Evolutionary conservation across 2,113 vertebrate species (phyloP).

Genomic region (Apaloderma vittatum): DNA sequence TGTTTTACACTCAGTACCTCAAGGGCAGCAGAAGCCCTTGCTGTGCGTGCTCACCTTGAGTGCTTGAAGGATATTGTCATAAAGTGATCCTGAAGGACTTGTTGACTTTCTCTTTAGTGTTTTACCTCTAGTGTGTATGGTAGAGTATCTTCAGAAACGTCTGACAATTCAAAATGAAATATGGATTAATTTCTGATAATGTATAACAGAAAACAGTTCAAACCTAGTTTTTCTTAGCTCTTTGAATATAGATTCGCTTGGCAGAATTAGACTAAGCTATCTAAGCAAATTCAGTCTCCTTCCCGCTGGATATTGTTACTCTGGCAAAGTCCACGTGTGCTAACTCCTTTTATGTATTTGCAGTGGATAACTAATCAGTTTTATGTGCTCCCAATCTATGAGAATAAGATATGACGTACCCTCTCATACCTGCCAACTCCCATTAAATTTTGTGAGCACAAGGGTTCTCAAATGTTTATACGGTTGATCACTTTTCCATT

Average conservation of each 20-base stretch:
- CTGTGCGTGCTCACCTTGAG: neutral
- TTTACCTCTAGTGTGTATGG: neutral
- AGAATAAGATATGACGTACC: neutral
- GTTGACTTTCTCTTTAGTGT: neutral
- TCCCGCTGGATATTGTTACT: neutral
- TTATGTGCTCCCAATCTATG: neutral
- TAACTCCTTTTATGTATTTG: neutral
- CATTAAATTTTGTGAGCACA: neutral
- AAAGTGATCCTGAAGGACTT: neutral
- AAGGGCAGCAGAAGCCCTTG: neutral
- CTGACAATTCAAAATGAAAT: neutral
- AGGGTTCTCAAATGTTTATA: neutral
- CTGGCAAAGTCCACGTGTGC: neutral
- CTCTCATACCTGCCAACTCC: neutral
- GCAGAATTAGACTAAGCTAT: neutral
- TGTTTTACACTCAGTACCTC: neutral
- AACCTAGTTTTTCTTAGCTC: neutral
- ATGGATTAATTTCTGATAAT: neutral
- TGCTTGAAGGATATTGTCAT: neutral
- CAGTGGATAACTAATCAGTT: neutral
- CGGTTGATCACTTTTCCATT: neutral
- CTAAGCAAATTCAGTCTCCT: neutral
- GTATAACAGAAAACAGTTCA: neutral
- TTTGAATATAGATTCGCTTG: neutral
- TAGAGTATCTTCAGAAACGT: neutral